Evolutionary conservation across 64 coral and sea anemone genomes (phyloP).

Genomic region (Cladopsammia gracilis): DNA sequence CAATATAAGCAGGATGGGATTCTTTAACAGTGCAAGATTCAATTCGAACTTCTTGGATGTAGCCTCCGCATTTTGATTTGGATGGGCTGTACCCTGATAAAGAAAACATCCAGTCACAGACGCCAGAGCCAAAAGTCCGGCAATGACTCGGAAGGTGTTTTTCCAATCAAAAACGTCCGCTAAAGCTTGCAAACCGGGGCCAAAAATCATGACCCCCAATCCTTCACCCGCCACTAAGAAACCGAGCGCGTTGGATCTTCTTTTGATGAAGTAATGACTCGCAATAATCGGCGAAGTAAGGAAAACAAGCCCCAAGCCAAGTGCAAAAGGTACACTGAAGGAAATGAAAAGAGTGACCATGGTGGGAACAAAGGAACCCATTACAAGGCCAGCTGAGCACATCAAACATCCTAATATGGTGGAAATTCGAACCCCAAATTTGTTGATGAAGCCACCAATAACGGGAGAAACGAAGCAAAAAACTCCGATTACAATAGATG

Average conservation of each 20-base stretch:
- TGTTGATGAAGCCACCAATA: constrained; percentile 6
- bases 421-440: neutral
- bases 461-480: neutral
- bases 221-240: constrained; percentile 10
- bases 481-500: neutral
- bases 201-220: constrained; percentile 20
- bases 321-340: constrained; percentile 30
- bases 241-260: constrained; percentile 19
- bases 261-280: neutral
- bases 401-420: constrained; percentile 3
- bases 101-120: constrained; percentile 18
- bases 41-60: neutral
- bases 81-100: neutral
- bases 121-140: neutral
- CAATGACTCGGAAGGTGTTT: constrained; percentile 4
- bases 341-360: constrained; percentile 2
- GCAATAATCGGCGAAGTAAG: neutral
- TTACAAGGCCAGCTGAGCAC: neutral
- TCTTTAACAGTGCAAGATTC: constrained; percentile 5
- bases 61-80: neutral
- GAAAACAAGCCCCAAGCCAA: neutral
- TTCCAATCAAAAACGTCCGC: constrained; percentile 3
- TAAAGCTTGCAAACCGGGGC: neutral
- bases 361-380: neutral
- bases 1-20: neutral